A percentile compares a stretch with the other conserved stretches of the same genome.
These are phyloP conservation scores for Silurus lanzhouensis DNA, from an alignment of 2,797 vertebrate species.

Conservation along the genomic window DNA sequence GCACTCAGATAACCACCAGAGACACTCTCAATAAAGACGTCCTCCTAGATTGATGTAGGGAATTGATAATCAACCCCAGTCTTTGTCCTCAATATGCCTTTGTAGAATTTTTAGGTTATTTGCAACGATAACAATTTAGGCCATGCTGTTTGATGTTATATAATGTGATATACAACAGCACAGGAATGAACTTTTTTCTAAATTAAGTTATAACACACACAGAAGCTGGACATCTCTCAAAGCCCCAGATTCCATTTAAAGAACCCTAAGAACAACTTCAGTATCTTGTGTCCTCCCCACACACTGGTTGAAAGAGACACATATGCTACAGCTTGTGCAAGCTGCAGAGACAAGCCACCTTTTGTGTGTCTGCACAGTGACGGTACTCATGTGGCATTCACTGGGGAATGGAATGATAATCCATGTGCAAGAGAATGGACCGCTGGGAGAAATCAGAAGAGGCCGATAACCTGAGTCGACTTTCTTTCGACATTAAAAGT, in stretches of 20 bases:
- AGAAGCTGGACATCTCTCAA: slow-evolving; percentile 22
- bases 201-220: neutral
- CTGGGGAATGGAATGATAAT: slow-evolving; percentile 40
- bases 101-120: slow-evolving; percentile 44
- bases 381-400: slow-evolving; percentile 23
- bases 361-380: slow-evolving; percentile 27
- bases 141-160: neutral
- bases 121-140: slow-evolving; percentile 32
- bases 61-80: slow-evolving; percentile 43
- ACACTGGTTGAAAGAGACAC: slow-evolving; percentile 36
- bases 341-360: slow-evolving; percentile 36
- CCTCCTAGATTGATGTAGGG: slow-evolving; percentile 39
- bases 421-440: slow-evolving; percentile 45
- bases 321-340: slow-evolving; percentile 37
- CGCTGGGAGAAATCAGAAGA: slow-evolving; percentile 39
- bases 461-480: slow-evolving; percentile 41
- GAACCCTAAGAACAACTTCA: slow-evolving; percentile 20
- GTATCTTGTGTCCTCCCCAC: slow-evolving; percentile 7
- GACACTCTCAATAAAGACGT: slow-evolving; percentile 47
- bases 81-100: slow-evolving; percentile 33
- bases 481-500: slow-evolving; percentile 33
- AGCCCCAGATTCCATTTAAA: slow-evolving; percentile 32
- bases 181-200: too few relatives aligned
- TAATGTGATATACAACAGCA: neutral
- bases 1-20: slow-evolving; percentile 48